phyloP scores from a whole-genome alignment of 2,888 invertebrate species.

The Mycalesis mineus region DNA sequence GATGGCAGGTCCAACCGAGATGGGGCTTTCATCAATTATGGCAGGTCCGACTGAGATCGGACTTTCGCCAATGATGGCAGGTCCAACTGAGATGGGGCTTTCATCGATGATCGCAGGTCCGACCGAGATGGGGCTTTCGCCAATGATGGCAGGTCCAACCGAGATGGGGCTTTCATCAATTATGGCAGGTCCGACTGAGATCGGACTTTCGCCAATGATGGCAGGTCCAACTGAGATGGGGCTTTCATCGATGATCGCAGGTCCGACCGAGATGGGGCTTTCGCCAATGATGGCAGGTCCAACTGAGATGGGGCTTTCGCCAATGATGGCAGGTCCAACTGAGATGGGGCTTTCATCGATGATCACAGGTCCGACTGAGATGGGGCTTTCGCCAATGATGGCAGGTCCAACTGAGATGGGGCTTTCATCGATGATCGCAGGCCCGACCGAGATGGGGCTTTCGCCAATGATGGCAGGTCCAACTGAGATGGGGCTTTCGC shows the following conservation, averaged over 20 bases:
- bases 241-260: neutral
- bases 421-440: constrained; percentile 12
- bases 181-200: constrained; percentile 24
- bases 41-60: neutral
- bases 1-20: constrained; percentile 4
- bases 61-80: neutral
- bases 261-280: neutral
- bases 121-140: neutral
- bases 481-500: neutral
- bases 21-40: neutral
- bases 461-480: neutral
- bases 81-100: neutral
- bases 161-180: constrained; percentile 9
- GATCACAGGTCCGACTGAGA: constrained; percentile 23
- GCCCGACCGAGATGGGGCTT: neutral
- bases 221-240: constrained; percentile 22
- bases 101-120: constrained; percentile 9
- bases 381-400: constrained; percentile 21
- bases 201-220: constrained; percentile 15
- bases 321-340: constrained; percentile 13
- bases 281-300: constrained; percentile 29
- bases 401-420: constrained; percentile 28
- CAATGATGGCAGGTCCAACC: constrained; percentile 21
- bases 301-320: constrained; percentile 16
- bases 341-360: neutral